Base-by-base conservation (phyloP, 2,888 invertebrate genomes). In the Platycheirus rosarum region DNA sequence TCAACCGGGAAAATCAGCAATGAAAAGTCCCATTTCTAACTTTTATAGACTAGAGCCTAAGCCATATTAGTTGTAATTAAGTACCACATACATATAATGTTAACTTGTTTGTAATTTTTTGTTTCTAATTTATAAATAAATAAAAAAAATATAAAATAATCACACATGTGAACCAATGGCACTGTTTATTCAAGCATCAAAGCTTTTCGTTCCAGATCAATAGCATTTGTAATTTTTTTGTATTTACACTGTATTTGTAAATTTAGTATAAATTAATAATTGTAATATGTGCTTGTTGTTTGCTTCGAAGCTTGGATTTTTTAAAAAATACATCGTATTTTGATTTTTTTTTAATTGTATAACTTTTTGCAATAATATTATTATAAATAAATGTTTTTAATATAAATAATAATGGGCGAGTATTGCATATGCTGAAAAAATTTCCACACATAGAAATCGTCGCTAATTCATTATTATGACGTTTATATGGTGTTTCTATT, bases 1-100 rank as follows among this genome's bases (percentile, higher is more conserved):
- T 91, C 53, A 90, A 88, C 85, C 89, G 44, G 18, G 60, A 60
- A 60, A 16, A 44, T 29, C 29, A 18, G 4, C 44, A 90, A 85
- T 90, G 86, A 87, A 55, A 29, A 35, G 20, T 2, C 6, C 16
- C n/a, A 11, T 35, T 20, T 80, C 63, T 32, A 29, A 57, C 29
- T 44, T 51, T 79, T 44, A 29, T 51, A 69, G 69, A 65, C 53
- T 80, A 75, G 69, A 55, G 23, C 69, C 51, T 80, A 70, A 65
- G 79, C 79, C 79, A 80, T 80, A 75, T 70, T 80, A 80, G 79
- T 40, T 53, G 2, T 62, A 35, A 35, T 57, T 57, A 18, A 57
- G 26, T 13, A 7, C n/a, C 11, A 14, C 7, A 13, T 7, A 13
- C 9, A n/a, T 53, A 6, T 44, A 75, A 55, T 80, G 70, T 80